Evolutionary conservation across 1,140 invertebrate species (phyloP).

Genomic region (Pseudomyrmex flavicornis): DNA sequence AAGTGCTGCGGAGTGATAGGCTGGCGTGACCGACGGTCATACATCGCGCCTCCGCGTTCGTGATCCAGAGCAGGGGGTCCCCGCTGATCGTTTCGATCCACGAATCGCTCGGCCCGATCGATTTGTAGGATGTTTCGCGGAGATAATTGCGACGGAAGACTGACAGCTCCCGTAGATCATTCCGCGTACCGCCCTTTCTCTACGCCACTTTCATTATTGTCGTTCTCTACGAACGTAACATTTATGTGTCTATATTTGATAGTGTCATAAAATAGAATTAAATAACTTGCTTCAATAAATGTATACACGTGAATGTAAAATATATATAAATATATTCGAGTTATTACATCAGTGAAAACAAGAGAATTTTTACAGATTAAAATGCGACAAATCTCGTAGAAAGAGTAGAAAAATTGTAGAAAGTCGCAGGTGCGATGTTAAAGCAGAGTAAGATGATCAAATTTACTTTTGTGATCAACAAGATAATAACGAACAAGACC

Average conservation of each 20-base stretch:
- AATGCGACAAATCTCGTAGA: no score
- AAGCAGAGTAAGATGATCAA: constrained; percentile 5
- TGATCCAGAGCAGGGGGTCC: constrained; percentile 74
- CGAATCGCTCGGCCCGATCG: constrained; percentile 70
- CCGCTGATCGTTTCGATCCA: constrained; percentile 75
- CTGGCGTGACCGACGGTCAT: constrained; percentile 81
- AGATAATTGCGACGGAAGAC: constrained; percentile 51
- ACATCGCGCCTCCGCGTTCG: constrained; percentile 77
- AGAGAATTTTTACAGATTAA: constrained; percentile 3
- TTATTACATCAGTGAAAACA: not conserved
- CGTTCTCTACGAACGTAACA: not conserved
- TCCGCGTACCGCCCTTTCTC: not conserved
- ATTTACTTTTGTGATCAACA: constrained; percentile 15
- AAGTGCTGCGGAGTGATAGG: constrained; percentile 79
- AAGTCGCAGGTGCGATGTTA: constrained; percentile 9
- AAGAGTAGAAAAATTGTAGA: no score
- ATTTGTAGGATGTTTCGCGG: constrained; percentile 53
- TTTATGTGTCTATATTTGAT: no score
- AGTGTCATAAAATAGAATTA: not conserved
- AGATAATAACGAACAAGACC: constrained; percentile 44
- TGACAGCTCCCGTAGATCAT: constrained; percentile 40
- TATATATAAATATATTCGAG: no score
- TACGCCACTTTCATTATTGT: constrained; percentile 4
- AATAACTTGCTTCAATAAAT: no score
- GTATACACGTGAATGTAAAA: no score